Evolutionary conservation across 2,888 invertebrate genomes (phyloP).

Genomic region (Cheilosia impressa): DNA sequence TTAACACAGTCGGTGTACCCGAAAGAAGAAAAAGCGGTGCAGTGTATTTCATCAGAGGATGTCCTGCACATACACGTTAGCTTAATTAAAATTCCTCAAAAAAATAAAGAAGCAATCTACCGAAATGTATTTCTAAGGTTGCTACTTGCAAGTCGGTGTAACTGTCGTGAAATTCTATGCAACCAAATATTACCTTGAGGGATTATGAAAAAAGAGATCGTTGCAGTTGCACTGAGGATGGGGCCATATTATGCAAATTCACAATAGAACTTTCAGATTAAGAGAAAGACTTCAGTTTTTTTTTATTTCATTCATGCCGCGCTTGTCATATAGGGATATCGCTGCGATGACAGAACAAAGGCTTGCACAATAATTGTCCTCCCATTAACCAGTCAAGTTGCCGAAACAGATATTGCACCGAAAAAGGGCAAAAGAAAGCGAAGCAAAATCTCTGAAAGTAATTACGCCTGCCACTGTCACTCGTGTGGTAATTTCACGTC

Average conservation of each 20-base stretch:
- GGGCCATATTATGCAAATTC: neutral
- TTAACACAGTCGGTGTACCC: neutral
- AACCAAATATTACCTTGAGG: slow-evolving; percentile 14
- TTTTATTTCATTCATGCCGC: neutral
- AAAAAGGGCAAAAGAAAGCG: slow-evolving; percentile 25
- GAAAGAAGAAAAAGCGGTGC: neutral
- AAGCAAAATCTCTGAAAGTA: slow-evolving; percentile 61
- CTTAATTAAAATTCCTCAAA: slow-evolving; percentile 46
- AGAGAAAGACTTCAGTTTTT: neutral
- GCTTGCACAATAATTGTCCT: slow-evolving; percentile 56
- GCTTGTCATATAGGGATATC: slow-evolving; percentile 16
- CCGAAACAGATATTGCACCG: slow-evolving; percentile 60
- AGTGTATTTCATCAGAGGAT: slow-evolving; percentile 5
- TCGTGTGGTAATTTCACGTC: slow-evolving; percentile 72
- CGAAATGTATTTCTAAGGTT: slow-evolving; percentile 3
- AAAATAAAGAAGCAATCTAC: neutral
- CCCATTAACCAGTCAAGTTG: slow-evolving; percentile 74
- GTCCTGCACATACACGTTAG: slow-evolving; percentile 29
- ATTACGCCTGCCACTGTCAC: slow-evolving; percentile 63
- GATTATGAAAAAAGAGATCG: slow-evolving; percentile 12
- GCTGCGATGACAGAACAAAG: slow-evolving; percentile 25
- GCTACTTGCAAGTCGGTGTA: neutral
- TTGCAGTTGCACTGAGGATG: slow-evolving; percentile 12
- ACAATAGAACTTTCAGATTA: slow-evolving; percentile 20
- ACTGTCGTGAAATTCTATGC: neutral